These are phyloP conservation scores for Pituophis catenifer DNA, from an alignment of 2,113 vertebrate genomes.

Conservation along the genomic window DNA sequence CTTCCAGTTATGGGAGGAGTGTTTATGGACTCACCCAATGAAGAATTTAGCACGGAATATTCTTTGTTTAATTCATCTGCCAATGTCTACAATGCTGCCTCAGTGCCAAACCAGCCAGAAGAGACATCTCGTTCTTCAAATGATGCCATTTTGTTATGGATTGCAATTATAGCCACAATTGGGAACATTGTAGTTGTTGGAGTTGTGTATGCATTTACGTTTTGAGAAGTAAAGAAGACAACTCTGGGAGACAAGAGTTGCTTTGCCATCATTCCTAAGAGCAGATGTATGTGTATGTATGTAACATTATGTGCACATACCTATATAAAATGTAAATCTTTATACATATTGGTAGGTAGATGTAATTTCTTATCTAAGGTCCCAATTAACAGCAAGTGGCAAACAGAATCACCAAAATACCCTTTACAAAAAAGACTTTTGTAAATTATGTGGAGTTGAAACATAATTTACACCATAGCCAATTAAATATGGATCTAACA, in stretches of 20 bases:
- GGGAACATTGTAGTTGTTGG: conserved; percentile 98
- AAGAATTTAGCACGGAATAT: conserved; percentile 93
- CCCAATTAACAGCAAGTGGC: conserved; percentile 6
- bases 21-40: conserved; percentile 96
- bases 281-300: conserved; percentile 26
- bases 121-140: conserved; percentile 86
- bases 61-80: conserved; percentile 95
- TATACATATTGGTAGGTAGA: conserved; percentile 56
- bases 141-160: conserved; percentile 95
- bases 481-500: conserved; percentile 31
- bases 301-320: conserved; percentile 32
- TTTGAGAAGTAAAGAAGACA: conserved; percentile 72
- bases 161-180: conserved; percentile 94
- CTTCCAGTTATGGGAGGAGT: conserved; percentile 96
- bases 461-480: conserved; percentile 11
- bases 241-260: conserved; percentile 4
- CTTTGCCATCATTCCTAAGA: conserved; percentile 24
- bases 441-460: conserved; percentile 9
- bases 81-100: conserved; percentile 83
- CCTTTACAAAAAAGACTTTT: conserved; percentile 11
- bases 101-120: conserved; percentile 78
- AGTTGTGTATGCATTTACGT: conserved; percentile 95
- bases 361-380: conserved; percentile 22
- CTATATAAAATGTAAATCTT: conserved; percentile 55
- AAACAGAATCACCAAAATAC: background rate